A percentile compares a stretch with the other conserved stretches of the same genome.
phyloP scores from a whole-genome alignment of 64 coral and sea anemone genomes.

The Porites lutea region DNA sequence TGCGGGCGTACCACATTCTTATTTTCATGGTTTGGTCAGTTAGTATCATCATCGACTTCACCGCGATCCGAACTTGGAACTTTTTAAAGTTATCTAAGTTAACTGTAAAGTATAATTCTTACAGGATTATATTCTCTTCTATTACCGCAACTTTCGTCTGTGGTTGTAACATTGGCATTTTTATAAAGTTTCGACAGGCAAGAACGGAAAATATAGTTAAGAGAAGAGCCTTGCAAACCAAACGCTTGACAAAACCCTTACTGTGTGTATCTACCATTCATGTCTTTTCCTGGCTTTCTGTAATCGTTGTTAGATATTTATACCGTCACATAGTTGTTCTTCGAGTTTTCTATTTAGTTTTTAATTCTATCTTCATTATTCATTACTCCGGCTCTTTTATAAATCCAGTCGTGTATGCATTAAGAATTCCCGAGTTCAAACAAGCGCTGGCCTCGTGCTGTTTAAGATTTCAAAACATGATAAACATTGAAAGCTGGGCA shows the following conservation, averaged over 20 bases:
- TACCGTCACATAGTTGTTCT: too few relatives aligned
- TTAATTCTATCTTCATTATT: too few relatives aligned
- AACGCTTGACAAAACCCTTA: constrained; percentile 6
- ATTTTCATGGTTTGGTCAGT: background rate
- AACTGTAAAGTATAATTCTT: too few relatives aligned
- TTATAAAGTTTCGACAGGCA: background rate
- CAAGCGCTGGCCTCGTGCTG: too few relatives aligned
- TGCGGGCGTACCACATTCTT: background rate
- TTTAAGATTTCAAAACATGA: too few relatives aligned
- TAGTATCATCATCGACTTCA: background rate
- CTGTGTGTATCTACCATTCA: background rate
- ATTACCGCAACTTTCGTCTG: background rate
- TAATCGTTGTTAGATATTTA: background rate
- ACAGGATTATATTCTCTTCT: background rate
- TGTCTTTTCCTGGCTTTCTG: background rate
- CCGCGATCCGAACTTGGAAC: background rate
- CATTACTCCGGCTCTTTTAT: too few relatives aligned
- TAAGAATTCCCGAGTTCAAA: too few relatives aligned
- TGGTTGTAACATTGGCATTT: constrained; percentile 1
- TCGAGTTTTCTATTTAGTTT: too few relatives aligned
- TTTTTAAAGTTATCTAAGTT: background rate
- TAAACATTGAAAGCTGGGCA: too few relatives aligned
- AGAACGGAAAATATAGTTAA: background rate
- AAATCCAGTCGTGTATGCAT: too few relatives aligned
- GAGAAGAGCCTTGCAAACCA: background rate